These are phyloP conservation scores for Lemur catta DNA, from an alignment of 2,797 vertebrate genomes.

Conservation along the genomic window DNA sequence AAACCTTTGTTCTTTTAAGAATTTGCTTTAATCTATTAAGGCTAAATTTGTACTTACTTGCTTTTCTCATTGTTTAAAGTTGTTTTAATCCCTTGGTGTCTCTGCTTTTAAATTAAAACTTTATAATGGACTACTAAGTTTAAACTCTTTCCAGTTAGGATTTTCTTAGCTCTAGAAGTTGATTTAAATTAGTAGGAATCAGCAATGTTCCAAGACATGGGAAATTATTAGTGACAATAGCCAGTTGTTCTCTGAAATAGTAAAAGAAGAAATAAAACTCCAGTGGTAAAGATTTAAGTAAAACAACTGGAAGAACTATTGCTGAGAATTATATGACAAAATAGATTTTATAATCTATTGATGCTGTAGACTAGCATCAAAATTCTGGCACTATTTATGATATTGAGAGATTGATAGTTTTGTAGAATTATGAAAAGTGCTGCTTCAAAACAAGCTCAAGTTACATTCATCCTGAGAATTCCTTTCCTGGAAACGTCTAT, in stretches of 20 bases:
- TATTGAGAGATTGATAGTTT: neutral
- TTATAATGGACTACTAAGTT: neutral
- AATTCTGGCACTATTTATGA: neutral
- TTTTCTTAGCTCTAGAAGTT: slow-evolving; percentile 23
- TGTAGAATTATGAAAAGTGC: neutral
- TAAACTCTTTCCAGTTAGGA: neutral
- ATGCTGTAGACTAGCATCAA: neutral
- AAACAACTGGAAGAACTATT: neutral
- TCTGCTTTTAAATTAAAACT: slow-evolving; percentile 49
- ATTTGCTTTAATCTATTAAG: slow-evolving; percentile 1
- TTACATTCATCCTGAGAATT: neutral
- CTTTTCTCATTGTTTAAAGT: neutral
- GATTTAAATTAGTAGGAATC: slow-evolving; percentile 24
- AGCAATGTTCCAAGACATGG: neutral
- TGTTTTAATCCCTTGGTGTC: neutral
- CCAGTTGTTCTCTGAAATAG: neutral
- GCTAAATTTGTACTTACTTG: neutral
- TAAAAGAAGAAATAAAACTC: neutral
- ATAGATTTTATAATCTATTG: neutral
- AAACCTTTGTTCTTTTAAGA: neutral
- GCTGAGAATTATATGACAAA: neutral
- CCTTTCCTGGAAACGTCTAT: neutral
- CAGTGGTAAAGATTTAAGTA: neutral
- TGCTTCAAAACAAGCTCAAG: neutral
- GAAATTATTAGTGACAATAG: neutral